Evolutionary conservation across 2,113 vertebrate genomes (phyloP), one percentile per base, ranked within the genome.

Genomic region (Istiophorus platypterus): DNA sequence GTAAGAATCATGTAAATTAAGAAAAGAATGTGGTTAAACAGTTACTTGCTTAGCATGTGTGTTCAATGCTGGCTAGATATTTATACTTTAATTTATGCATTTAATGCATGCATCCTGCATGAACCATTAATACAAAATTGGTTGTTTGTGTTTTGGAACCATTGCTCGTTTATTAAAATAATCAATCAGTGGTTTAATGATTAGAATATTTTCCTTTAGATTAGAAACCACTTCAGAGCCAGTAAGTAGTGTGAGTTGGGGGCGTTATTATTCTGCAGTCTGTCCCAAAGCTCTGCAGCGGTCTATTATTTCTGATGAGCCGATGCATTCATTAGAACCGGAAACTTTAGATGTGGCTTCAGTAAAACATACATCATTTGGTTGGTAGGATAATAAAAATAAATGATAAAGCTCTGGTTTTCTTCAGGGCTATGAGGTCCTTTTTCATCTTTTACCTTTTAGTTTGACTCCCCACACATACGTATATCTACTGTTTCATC

Each of bases 251-350:
- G 42, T 39, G 78, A 64, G 77, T 82, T 56, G 22, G 52, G 29
- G 72, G 69, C 20, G 56, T 88, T 90, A 75, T 88, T 86, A 82
- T 81, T 85, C 88, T 65, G 76, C 70, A 27, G 76, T 75, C 85
- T 80, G 83, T 85, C 85, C 91, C 86, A 57, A n/a, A 45, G 85
- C 86, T 86, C 90, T 92, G 88, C 31, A 70, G 88, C 88, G 92
- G 88, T 92, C 90, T 81, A 90, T 94, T 93, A 93, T 88, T 90
- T 92, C 85, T 92, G 91, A 91, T 76, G 86, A 91, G 84, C 80
- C 17, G 78, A 92, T 92, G 81, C 75, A 62, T 92, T 91, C 86
- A 93, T 91, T 93, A 93, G 77, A 81, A 82, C 62, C 83, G 86
- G 86, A 92, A 89, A 72, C 77, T 47, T 61, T 57, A 85, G 86